A percentile compares a stretch with the other conserved stretches of the same genome.
These are phyloP conservation scores for Lepus oiostolus DNA, from an alignment of 2,797 vertebrate species.

Conservation along the genomic window DNA sequence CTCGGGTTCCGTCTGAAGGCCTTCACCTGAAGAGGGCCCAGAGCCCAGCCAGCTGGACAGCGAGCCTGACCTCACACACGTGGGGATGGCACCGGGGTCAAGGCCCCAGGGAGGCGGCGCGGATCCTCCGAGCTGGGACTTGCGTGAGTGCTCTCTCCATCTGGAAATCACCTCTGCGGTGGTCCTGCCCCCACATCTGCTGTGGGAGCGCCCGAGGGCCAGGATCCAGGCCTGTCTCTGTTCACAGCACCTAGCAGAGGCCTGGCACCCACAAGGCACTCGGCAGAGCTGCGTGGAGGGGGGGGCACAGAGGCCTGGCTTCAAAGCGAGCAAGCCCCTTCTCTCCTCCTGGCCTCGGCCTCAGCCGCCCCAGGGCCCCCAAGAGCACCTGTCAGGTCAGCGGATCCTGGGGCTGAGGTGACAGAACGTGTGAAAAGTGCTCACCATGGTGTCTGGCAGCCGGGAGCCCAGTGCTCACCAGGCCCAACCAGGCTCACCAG, in stretches of 20 bases:
- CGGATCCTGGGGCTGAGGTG: rapidly evolving
- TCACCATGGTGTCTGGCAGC: too few species aligned
- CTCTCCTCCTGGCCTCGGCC: not conserved
- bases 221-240: too few species aligned
- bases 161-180: not conserved
- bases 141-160: rapidly evolving
- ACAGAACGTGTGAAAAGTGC: rapidly evolving
- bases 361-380: not conserved
- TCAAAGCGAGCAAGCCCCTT: not conserved
- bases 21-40: not conserved
- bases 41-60: not conserved
- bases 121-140: rapidly evolving
- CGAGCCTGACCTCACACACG: not conserved
- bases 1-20: not conserved
- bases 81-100: not conserved
- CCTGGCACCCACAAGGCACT: too few species aligned
- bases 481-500: too few species aligned
- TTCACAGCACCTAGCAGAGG: rapidly evolving
- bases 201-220: too few species aligned
- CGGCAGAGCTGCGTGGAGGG: too few species aligned
- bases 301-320: not conserved
- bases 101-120: rapidly evolving
- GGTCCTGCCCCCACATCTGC: too few species aligned
- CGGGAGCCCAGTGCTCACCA: too few species aligned
- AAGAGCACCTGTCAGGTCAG: too few species aligned